Conservation (phyloP, 2,113 vertebrate species). For the Otus sunia region DNA sequence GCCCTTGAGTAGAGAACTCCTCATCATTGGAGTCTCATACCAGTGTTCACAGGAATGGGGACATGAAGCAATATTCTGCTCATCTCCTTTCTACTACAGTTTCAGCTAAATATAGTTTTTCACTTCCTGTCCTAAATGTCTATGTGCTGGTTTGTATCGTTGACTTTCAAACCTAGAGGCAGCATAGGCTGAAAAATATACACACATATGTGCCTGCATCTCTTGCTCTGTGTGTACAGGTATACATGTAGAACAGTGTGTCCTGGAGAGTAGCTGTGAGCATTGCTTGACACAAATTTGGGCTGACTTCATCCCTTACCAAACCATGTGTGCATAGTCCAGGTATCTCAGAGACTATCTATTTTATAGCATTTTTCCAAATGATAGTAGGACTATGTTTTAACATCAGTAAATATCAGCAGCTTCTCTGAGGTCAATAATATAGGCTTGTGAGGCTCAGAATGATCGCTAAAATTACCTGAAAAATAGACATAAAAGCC, state of each 20-base stretch:
- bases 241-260: background rate
- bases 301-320: background rate
- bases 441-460: background rate
- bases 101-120: constrained; percentile 11
- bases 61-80: background rate
- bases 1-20: background rate
- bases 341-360: background rate
- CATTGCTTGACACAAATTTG: background rate
- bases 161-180: background rate
- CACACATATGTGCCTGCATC: rapidly evolving
- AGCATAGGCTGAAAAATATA: background rate
- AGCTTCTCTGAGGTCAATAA: background rate
- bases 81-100: background rate
- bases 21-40: background rate
- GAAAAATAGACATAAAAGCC: background rate
- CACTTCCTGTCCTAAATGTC: constrained; percentile 27
- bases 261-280: background rate
- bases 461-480: background rate
- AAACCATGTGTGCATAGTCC: background rate
- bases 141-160: background rate
- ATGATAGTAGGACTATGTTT: background rate
- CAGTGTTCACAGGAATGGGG: background rate
- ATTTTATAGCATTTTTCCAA: background rate
- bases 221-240: background rate
- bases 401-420: background rate